These are phyloP conservation scores for Tichodroma muraria DNA, from an alignment of 2,113 vertebrate species.

Conservation along the genomic window DNA sequence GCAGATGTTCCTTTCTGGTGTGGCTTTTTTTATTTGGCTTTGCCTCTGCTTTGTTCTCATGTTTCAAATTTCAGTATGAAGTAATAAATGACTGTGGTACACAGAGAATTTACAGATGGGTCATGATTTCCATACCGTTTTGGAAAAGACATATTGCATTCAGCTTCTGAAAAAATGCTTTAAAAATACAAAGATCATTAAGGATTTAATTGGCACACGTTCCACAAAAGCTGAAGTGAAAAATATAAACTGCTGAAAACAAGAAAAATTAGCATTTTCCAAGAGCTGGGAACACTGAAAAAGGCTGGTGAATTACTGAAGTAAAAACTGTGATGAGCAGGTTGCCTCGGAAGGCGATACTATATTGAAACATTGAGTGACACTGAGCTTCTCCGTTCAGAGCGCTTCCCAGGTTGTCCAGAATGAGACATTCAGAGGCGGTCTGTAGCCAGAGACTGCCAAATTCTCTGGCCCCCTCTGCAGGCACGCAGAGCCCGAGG, in stretches of 20 bases:
- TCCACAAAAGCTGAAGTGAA: neutral
- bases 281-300: neutral
- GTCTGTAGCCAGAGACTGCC: neutral
- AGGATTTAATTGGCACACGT: neutral
- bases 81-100: slow-evolving; percentile 55
- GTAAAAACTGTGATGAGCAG: neutral
- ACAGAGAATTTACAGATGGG: slow-evolving; percentile 35
- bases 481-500: neutral
- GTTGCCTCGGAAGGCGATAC: neutral
- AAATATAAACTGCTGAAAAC: neutral
- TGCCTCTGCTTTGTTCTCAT: slow-evolving; percentile 42
- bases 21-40: slow-evolving; percentile 57
- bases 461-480: neutral
- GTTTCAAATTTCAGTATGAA: slow-evolving; percentile 55
- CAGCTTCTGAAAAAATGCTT: neutral
- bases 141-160: slow-evolving; percentile 1
- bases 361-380: neutral
- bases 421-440: fast-evolving
- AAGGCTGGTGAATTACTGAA: neutral
- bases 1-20: slow-evolving; percentile 60
- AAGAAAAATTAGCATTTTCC: neutral
- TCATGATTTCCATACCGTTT: slow-evolving; percentile 17
- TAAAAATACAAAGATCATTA: neutral
- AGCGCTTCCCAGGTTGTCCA: neutral
- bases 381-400: neutral